Conservation (phyloP, 2,113 vertebrate species). For the Marmota flaviventris region DNA sequence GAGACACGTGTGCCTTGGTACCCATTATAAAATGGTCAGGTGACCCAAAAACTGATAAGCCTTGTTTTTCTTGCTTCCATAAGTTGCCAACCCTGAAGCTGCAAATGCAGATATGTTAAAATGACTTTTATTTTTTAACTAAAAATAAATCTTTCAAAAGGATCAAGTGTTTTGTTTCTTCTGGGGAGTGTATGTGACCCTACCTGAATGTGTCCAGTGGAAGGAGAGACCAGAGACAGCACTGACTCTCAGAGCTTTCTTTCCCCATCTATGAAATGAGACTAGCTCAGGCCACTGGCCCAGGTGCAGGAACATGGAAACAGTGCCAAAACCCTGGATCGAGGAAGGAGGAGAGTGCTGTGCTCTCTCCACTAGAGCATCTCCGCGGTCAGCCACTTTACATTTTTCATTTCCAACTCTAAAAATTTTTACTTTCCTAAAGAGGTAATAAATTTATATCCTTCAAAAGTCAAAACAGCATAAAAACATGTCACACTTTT, state of each 20-base stretch:
- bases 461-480: neutral
- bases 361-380: no score
- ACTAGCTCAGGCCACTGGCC: accelerated
- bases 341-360: accelerated
- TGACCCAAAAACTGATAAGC: constrained; percentile 75
- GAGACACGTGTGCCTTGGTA: constrained; percentile 85
- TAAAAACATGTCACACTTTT: neutral
- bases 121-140: constrained; percentile 92
- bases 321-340: accelerated
- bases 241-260: neutral
- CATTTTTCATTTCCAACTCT: neutral
- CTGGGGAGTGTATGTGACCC: neutral
- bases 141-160: constrained; percentile 88
- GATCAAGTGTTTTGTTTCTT: constrained; percentile 64
- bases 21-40: constrained; percentile 51
- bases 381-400: neutral
- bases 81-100: constrained; percentile 84
- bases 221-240: neutral
- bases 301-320: neutral
- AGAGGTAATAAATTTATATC: neutral
- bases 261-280: neutral
- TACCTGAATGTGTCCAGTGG: neutral
- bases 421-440: neutral
- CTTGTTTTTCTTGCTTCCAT: constrained; percentile 84
- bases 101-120: constrained; percentile 87